Base-by-base conservation (phyloP, 2,113 vertebrate species). In the Aramus guarauna region DNA sequence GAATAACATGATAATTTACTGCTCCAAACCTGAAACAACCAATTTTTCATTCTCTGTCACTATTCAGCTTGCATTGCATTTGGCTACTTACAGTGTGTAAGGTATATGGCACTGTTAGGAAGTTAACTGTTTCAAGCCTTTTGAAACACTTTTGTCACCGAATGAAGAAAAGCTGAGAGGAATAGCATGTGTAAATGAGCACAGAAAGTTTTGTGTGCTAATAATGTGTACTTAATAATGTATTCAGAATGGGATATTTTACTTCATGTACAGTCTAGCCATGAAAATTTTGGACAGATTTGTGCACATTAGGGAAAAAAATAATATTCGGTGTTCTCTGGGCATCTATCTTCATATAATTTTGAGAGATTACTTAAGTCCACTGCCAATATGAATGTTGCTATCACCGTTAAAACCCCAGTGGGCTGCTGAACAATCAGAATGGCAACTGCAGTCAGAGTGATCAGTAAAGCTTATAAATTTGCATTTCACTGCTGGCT, bases 31-130 rank as follows among this genome's bases (percentile, higher is more conserved):
- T 89, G 68, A 93, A 96, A 92, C 76, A 83, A 58, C 22, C 76
- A 32, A 58, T 92, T 97, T 97, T 96, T 97, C 80, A 52, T 93
- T 95, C 73, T 95, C 55, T 94, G 45, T 95, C 95, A 85, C 66
- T 63, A 9, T 92, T 94, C 95, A 52, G 55, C 64, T 80, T 90
- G 37, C 21, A 29, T 96, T 77, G 67, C 60, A 77, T 95, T 96
- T 95, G 84, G 63, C 75, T 87, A 32, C 75, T 81, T 84, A 58
- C 8, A 20, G 50, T 67, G 29, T 48, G 9, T 77, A 62, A 85
- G 15, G 48, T 63, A 19, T 26, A 34, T 23, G 12, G 9, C 27
- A 11, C 34, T 85, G 3, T 30, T 85, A 71, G 50, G 45, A 66
- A 27, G 15, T 83, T 86, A 55, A 91, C 47, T 36, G 6, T 60